phyloP scores from a whole-genome alignment of 92 coral and sea anemone species.

The Pocillopora grandis region DNA sequence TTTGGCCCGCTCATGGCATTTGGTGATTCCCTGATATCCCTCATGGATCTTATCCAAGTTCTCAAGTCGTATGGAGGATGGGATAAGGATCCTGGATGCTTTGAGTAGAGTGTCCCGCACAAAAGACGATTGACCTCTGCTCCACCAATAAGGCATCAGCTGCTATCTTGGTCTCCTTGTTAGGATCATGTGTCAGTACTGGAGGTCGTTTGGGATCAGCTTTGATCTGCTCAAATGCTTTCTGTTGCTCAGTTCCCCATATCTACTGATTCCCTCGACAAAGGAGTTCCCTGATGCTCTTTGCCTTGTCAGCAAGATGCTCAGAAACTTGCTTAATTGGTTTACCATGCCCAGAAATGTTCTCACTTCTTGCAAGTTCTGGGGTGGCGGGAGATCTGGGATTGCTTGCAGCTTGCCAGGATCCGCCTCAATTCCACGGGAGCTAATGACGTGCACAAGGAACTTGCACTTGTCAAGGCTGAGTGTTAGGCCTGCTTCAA shows the following conservation, averaged over 20 bases:
- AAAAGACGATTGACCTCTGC: conserved; percentile 1
- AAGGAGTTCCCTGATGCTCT: neutral
- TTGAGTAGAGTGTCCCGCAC: conserved; percentile 8
- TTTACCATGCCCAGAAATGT: conserved; percentile 14
- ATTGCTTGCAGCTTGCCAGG: conserved; percentile 47
- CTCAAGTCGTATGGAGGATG: conserved; percentile 53
- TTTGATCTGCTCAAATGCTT: too few species aligned
- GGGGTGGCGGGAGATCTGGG: conserved; percentile 22
- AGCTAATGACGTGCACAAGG: conserved; percentile 8
- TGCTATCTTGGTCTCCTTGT: too few species aligned
- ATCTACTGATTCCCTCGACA: too few species aligned
- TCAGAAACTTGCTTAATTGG: conserved; percentile 4
- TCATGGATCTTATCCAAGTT: conserved; percentile 59
- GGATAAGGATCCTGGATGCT: conserved; percentile 51
- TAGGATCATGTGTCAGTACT: too few species aligned
- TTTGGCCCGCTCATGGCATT: conserved; percentile 35
- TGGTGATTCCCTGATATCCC: conserved; percentile 72
- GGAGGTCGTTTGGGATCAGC: rapidly evolving
- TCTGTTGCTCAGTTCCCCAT: too few species aligned
- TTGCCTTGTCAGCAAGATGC: conserved; percentile 33
- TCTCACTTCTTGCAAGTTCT: neutral
- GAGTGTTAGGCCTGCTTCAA: conserved; percentile 30
- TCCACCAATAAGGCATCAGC: conserved; percentile 31
- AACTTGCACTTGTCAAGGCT: conserved; percentile 11
- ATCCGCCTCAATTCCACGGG: conserved; percentile 19